Evolutionary conservation across 2,888 invertebrate genomes (phyloP).

Genomic region (Apotomis betuletana): DNA sequence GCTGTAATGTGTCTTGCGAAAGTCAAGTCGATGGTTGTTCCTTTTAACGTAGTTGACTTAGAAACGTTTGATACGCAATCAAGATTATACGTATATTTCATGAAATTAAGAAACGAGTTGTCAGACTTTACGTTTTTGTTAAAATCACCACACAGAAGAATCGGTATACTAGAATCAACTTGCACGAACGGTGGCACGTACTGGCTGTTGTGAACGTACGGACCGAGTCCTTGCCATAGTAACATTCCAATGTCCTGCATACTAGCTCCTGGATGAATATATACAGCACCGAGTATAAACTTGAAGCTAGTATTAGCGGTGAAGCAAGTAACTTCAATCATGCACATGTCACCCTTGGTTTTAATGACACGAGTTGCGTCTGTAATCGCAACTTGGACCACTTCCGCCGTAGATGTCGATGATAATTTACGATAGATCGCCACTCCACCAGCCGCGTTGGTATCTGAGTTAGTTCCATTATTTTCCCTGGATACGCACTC

Average conservation of each 20-base stretch:
- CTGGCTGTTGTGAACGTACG: slow-evolving; percentile 46
- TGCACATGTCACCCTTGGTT: background rate
- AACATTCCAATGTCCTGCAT: slow-evolving; percentile 36
- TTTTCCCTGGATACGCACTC: slow-evolving; percentile 46
- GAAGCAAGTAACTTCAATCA: background rate
- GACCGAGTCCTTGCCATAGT: slow-evolving; percentile 45
- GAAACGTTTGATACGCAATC: slow-evolving; percentile 47
- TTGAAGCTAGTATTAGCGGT: background rate
- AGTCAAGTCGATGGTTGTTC: slow-evolving; percentile 49
- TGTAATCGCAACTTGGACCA: too few relatives aligned
- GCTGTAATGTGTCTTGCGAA: slow-evolving; percentile 46
- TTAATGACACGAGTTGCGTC: background rate
- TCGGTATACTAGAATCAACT: slow-evolving; percentile 44
- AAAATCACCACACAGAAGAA: slow-evolving; percentile 47
- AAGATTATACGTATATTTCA: slow-evolving; percentile 48
- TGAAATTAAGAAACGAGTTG: slow-evolving; percentile 46
- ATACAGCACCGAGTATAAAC: background rate
- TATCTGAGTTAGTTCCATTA: slow-evolving; percentile 47
- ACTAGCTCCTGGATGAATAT: slow-evolving; percentile 1
- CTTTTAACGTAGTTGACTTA: slow-evolving; percentile 46
- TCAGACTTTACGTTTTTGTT: slow-evolving; percentile 47
- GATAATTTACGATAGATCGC: slow-evolving; percentile 48
- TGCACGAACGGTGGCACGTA: slow-evolving; percentile 44
- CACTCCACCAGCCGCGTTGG: slow-evolving; percentile 49
- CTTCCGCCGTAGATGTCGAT: slow-evolving; percentile 37